Percentiles rank a stretch among this genome's conserved stretches.
These are phyloP conservation scores for Eremophila alpestris DNA, from an alignment of 2,797 vertebrate species.

Conservation along the genomic window DNA sequence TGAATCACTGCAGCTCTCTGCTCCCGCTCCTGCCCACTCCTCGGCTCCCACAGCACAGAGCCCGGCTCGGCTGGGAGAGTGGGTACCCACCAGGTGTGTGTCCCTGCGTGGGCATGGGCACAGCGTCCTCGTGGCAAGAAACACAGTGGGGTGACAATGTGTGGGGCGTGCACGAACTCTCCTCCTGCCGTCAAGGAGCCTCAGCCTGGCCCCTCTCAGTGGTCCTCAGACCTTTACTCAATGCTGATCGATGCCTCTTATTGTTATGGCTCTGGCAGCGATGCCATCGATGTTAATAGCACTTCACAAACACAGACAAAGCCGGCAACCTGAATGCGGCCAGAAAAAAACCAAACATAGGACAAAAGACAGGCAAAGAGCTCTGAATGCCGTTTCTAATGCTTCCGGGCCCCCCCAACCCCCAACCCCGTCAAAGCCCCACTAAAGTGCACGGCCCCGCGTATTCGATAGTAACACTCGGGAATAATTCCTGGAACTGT, in stretches of 20 bases:
- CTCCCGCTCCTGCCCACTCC: neutral
- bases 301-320: conserved; percentile 27
- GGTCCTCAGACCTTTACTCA: neutral
- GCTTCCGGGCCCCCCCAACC: neutral
- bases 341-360: neutral
- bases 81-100: neutral
- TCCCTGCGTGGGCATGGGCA: neutral
- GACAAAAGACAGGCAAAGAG: conserved; percentile 28
- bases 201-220: neutral
- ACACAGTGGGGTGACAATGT: rapidly evolving
- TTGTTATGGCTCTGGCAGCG: neutral
- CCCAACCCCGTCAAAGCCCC: neutral
- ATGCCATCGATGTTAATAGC: conserved; percentile 39
- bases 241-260: conserved; percentile 1
- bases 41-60: neutral
- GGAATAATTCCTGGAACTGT: neutral
- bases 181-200: neutral
- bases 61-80: neutral
- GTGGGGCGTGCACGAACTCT: rapidly evolving
- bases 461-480: neutral
- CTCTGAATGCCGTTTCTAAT: neutral
- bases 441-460: neutral
- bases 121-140: neutral
- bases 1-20: neutral
- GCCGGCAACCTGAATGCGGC: conserved; percentile 5